Evolutionary conservation across 1,140 invertebrate species (phyloP).

Genomic region (Mylabris phalerata): DNA sequence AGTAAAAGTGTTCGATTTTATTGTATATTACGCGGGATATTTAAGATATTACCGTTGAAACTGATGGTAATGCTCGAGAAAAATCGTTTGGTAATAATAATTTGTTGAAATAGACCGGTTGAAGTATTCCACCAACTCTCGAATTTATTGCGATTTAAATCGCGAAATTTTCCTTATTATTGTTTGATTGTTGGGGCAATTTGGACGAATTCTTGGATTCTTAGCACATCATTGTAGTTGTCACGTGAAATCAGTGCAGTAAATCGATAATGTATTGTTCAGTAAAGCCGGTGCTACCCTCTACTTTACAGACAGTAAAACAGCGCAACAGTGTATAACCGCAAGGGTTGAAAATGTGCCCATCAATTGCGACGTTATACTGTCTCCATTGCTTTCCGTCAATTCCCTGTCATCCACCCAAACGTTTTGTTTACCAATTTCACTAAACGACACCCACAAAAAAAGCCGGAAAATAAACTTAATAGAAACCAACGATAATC

Average conservation of each 20-base stretch:
- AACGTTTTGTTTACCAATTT: constrained; percentile 14
- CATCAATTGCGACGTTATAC: constrained; percentile 24
- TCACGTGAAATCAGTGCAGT: constrained; percentile 3
- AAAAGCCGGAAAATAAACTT: no score
- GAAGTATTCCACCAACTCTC: background rate
- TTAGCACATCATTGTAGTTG: no score
- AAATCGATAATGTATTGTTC: constrained; percentile 22
- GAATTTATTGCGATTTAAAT: no score
- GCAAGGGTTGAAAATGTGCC: constrained; percentile 28
- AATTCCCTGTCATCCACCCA: constrained; percentile 17
- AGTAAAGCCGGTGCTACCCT: constrained; percentile 18
- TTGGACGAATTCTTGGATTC: background rate
- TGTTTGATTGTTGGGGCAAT: background rate
- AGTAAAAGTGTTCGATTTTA: constrained; percentile 19
- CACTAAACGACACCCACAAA: background rate
- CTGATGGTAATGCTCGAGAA: background rate
- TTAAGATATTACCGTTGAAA: constrained; percentile 25
- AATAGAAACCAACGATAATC: no score
- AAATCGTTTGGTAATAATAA: background rate
- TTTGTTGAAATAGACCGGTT: background rate
- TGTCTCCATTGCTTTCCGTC: constrained; percentile 28
- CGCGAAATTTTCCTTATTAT: no score
- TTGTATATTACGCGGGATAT: constrained; percentile 37
- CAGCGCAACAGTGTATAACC: constrained; percentile 20
- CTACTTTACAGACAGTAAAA: constrained; percentile 25